Percentiles rank a stretch among this genome's conserved stretches.
phyloP scores from a whole-genome alignment of 2,888 invertebrate genomes.

The Creontiades dilutus region DNA sequence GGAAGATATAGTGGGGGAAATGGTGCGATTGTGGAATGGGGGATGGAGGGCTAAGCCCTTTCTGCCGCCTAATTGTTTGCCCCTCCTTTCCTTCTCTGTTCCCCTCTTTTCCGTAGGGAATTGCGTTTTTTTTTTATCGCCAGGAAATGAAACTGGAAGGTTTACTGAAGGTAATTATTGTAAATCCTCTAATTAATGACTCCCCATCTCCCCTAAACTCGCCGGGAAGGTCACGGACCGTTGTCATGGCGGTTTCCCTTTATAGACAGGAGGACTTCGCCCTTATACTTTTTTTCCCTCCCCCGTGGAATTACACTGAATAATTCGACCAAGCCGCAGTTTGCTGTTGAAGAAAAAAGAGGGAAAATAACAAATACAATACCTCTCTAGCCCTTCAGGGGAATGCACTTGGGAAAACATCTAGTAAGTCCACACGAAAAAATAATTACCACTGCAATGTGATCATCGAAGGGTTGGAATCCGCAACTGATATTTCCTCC shows the following conservation, averaged over 20 bases:
- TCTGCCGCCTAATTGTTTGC: conserved; percentile 63
- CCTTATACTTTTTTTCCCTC: neutral
- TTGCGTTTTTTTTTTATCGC: conserved; percentile 58
- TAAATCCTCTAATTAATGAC: conserved; percentile 66
- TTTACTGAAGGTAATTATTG: conserved; percentile 64
- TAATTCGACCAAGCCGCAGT: neutral
- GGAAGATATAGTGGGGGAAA: neutral
- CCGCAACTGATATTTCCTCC: too few relatives aligned
- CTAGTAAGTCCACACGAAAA: too few relatives aligned
- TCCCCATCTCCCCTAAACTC: conserved; percentile 48
- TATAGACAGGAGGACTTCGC: conserved; percentile 44
- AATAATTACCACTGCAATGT: too few relatives aligned
- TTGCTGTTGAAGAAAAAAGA: neutral
- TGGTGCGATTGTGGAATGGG: too few relatives aligned
- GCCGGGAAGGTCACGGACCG: conserved; percentile 15
- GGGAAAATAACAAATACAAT: too few relatives aligned
- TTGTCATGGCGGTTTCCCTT: conserved; percentile 33
- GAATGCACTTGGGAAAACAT: too few relatives aligned
- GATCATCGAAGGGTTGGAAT: too few relatives aligned
- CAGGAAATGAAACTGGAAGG: conserved; percentile 65
- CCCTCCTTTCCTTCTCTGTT: neutral
- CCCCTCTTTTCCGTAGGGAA: conserved; percentile 27
- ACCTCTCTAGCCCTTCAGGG: too few relatives aligned
- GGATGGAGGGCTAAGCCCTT: conserved; percentile 57
- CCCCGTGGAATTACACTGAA: neutral